These are phyloP conservation scores for Fratercula arctica DNA, from an alignment of 2,797 vertebrate species.

Conservation along the genomic window DNA sequence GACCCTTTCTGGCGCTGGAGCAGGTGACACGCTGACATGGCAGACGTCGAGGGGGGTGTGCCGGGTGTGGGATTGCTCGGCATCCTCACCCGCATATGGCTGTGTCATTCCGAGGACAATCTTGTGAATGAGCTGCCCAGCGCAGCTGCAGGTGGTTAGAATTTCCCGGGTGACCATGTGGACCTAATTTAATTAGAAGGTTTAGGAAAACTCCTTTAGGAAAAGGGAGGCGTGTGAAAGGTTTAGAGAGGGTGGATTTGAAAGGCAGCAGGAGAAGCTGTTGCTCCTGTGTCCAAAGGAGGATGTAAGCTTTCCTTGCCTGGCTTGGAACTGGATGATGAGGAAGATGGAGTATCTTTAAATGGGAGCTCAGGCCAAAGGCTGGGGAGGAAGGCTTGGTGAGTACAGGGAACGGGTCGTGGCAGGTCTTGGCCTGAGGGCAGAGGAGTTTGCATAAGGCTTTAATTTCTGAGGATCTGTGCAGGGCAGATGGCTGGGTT, in stretches of 20 bases:
- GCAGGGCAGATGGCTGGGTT: slow-evolving; percentile 23
- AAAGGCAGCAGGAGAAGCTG: background rate
- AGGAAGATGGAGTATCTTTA: background rate
- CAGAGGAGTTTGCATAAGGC: slow-evolving; percentile 30
- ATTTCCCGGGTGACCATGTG: background rate
- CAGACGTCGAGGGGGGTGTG: background rate
- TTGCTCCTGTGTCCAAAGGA: background rate
- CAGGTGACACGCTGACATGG: background rate
- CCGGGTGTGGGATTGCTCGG: background rate
- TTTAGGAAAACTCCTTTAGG: background rate
- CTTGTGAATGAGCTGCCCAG: background rate
- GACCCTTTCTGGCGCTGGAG: background rate
- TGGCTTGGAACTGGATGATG: background rate
- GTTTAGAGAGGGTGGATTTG: background rate
- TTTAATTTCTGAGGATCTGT: slow-evolving; percentile 9
- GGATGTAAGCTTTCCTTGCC: background rate
- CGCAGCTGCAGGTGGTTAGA: background rate
- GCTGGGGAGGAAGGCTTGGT: background rate
- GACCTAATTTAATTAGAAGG: slow-evolving; percentile 14
- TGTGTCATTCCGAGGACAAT: background rate
- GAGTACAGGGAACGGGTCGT: background rate
- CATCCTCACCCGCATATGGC: background rate
- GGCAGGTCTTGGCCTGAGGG: slow-evolving; percentile 9
- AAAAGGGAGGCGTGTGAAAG: background rate
- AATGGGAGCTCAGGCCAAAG: background rate